Conservation (phyloP, 2,888 invertebrate genomes). For the Sialis lutaria region DNA sequence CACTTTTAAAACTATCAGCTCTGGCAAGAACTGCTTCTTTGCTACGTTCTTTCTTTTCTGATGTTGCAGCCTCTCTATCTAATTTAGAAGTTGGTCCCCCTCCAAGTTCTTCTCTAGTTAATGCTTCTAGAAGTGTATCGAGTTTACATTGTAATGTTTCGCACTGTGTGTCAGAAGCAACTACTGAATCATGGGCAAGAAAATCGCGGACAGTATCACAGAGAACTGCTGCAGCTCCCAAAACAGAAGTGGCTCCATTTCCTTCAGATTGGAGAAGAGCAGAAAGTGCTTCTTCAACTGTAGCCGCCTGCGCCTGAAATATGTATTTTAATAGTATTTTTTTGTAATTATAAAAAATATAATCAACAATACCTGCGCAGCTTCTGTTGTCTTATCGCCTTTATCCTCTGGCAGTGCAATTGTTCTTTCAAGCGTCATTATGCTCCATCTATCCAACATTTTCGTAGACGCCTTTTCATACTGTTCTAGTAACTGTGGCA, state of each 20-base stretch:
- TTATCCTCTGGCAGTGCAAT: conserved; percentile 35
- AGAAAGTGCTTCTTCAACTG: conserved; percentile 73
- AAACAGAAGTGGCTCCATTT: conserved; percentile 52
- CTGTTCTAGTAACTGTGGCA: conserved; percentile 79
- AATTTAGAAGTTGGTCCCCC: conserved; percentile 7
- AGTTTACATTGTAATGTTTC: conserved; percentile 59
- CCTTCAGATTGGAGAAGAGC: conserved; percentile 26
- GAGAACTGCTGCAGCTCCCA: conserved; percentile 54
- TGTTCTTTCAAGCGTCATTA: conserved; percentile 78
- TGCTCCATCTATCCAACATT: conserved; percentile 95
- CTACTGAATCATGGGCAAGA: conserved; percentile 33
- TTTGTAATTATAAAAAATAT: conserved; percentile 10
- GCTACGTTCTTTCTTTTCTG: too few species aligned
- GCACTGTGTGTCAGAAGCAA: conserved; percentile 36
- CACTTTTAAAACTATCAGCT: conserved; percentile 18
- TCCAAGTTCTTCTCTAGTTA: conserved; percentile 46
- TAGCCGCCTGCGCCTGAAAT: conserved; percentile 62
- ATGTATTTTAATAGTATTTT: conserved; percentile 34
- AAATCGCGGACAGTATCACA: conserved; percentile 69
- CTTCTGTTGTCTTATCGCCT: too few species aligned
- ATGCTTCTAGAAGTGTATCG: conserved; percentile 49
- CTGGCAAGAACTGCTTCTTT: too few species aligned
- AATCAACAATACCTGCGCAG: too few species aligned
- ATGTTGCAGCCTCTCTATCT: too few species aligned
- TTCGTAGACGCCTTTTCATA: conserved; percentile 95